Conservation (phyloP, 2,888 invertebrate genomes). For the Leuctra nigra region DNA sequence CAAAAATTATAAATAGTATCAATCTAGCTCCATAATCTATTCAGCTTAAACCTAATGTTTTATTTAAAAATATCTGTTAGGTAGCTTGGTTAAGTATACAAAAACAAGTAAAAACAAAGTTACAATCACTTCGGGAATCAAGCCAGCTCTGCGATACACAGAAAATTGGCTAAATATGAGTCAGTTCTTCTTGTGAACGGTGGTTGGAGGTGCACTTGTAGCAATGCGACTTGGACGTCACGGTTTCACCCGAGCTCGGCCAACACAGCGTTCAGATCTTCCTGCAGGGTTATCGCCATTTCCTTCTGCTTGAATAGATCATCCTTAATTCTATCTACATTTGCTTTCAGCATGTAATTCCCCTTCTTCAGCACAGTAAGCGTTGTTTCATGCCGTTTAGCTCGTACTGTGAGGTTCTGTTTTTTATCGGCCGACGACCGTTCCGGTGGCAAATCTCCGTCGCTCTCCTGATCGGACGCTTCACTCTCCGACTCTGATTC, state of each 20-base stretch:
- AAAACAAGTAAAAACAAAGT: too few species aligned
- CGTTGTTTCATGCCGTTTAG: constrained; percentile 71
- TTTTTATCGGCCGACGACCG: constrained; percentile 57
- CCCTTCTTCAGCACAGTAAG: constrained; percentile 79
- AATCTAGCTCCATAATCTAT: too few species aligned
- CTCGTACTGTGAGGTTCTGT: constrained; percentile 37
- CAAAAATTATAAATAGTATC: too few species aligned
- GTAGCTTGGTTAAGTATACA: background rate
- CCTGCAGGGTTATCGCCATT: constrained; percentile 66
- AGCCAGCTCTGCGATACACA: too few species aligned
- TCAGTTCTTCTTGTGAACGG: too few species aligned
- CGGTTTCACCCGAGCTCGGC: constrained; percentile 69
- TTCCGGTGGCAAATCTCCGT: constrained; percentile 59
- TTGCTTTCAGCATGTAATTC: constrained; percentile 79
- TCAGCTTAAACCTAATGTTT: background rate
- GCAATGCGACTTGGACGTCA: too few species aligned
- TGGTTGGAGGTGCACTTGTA: too few species aligned
- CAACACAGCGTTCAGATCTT: constrained; percentile 78
- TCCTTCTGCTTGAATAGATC: constrained; percentile 78
- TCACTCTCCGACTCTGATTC: constrained; percentile 54
- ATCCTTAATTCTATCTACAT: constrained; percentile 80
- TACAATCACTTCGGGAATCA: too few species aligned
- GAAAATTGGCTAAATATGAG: too few species aligned
- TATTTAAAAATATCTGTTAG: background rate
- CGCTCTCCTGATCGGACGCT: constrained; percentile 56